Evolutionary conservation across 2,797 vertebrate genomes (phyloP).

Genomic region (Denticeps clupeoides): DNA sequence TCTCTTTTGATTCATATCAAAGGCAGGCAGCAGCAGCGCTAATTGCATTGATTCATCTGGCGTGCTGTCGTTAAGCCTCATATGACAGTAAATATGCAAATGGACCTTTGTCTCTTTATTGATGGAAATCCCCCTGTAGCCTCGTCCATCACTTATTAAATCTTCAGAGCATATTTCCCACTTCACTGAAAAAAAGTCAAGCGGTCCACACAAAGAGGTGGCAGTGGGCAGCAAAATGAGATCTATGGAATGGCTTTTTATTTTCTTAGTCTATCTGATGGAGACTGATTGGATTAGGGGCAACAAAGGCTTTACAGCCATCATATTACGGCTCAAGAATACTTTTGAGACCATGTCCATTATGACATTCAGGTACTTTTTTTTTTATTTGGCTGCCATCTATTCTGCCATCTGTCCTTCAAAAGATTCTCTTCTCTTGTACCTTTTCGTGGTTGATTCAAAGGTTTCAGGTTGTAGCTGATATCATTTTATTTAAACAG

Average conservation of each 20-base stretch:
- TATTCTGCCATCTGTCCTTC: no score
- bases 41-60: constrained; percentile 25
- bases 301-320: no score
- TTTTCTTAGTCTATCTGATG: background rate
- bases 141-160: constrained; percentile 23
- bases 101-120: constrained; percentile 17
- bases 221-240: background rate
- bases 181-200: background rate
- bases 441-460: no score
- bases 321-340: no score
- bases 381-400: no score
- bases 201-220: background rate
- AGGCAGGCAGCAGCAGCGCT: constrained; percentile 11
- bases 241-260: background rate
- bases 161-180: constrained; percentile 7
- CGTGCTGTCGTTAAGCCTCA: constrained; percentile 13
- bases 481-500: no score
- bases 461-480: no score
- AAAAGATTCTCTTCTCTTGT: no score
- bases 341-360: no score
- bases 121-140: constrained; percentile 20
- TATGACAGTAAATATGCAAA: constrained; percentile 21
- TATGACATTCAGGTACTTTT: no score
- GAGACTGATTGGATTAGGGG: no score
- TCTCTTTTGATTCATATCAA: constrained; percentile 17